Evolutionary conservation across 2,797 vertebrate genomes (phyloP).

Genomic region (Takifugu rubripes): DNA sequence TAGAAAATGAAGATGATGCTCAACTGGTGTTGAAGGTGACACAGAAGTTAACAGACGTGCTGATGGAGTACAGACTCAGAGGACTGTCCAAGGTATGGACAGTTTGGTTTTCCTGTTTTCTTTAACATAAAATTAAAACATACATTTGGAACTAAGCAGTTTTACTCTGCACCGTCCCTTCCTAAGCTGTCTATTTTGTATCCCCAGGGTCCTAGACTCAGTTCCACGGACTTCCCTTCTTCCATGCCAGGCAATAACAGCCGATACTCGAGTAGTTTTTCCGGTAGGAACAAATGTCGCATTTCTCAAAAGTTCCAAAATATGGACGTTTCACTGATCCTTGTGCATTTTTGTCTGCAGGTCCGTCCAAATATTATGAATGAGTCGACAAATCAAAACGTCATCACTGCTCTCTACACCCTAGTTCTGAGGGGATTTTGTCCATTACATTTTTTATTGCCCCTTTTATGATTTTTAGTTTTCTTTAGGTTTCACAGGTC

Average conservation of each 20-base stretch:
- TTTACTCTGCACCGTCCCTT: not conserved
- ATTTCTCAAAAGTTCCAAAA: not conserved
- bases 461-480: slow-evolving; percentile 4
- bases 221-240: slow-evolving; percentile 46
- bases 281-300: slow-evolving; percentile 43
- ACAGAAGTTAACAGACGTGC: slow-evolving; percentile 81
- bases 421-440: not conserved
- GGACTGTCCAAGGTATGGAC: slow-evolving; percentile 66
- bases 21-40: slow-evolving; percentile 86
- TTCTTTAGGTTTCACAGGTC: not conserved
- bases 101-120: too few species aligned
- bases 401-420: not conserved
- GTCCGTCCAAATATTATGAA: slow-evolving; percentile 68
- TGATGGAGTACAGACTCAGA: slow-evolving; percentile 84
- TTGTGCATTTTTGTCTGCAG: slow-evolving; percentile 41
- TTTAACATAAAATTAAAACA: not conserved
- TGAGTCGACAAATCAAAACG: slow-evolving; percentile 32
- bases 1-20: slow-evolving; percentile 82
- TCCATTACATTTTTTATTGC: slow-evolving; percentile 2
- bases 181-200: slow-evolving; percentile 1
- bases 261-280: slow-evolving; percentile 47
- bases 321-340: not conserved
- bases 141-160: too few species aligned
- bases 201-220: slow-evolving; percentile 57
- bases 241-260: slow-evolving; percentile 43